A percentile compares a stretch with the other conserved stretches of the same genome.
Evolutionary conservation across 1,140 invertebrate species (phyloP).

Genomic region (Campoletis sonorensis): DNA sequence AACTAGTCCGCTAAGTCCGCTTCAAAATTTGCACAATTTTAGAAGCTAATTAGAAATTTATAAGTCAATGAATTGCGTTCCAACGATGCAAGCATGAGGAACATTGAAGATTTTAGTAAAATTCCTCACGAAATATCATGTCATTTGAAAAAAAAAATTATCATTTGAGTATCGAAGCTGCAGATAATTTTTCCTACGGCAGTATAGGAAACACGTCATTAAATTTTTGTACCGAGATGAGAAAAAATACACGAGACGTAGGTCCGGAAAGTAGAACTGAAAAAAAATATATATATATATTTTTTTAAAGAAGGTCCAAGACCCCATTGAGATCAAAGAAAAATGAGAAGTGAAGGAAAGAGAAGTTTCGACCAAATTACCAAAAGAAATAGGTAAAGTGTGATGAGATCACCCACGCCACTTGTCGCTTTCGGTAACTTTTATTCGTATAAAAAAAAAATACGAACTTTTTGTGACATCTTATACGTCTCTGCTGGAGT

Average conservation of each 20-base stretch:
- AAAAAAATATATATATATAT: too few species aligned
- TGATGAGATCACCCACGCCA: neutral
- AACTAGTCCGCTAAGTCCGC: too few species aligned
- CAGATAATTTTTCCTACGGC: neutral
- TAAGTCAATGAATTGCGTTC: too few species aligned
- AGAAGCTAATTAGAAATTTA: too few species aligned
- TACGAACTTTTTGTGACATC: neutral
- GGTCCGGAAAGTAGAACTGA: too few species aligned
- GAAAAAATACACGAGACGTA: too few species aligned
- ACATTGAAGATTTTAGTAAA: too few species aligned
- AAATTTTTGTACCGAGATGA: neutral
- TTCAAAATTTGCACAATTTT: too few species aligned
- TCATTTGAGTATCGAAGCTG: neutral
- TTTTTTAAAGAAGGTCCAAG: too few species aligned
- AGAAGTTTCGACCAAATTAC: neutral
- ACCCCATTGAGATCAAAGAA: neutral
- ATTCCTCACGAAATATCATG: too few species aligned
- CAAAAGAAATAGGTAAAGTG: neutral
- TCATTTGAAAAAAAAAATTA: neutral
- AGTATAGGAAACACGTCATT: neutral
- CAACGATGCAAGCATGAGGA: too few species aligned
- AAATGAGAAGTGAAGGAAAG: neutral
- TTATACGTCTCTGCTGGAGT: neutral
- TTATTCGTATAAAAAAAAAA: neutral
- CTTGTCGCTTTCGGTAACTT: neutral